Evolutionary conservation across 2,888 invertebrate genomes (phyloP).

Genomic region (Helicoverpa assulta): DNA sequence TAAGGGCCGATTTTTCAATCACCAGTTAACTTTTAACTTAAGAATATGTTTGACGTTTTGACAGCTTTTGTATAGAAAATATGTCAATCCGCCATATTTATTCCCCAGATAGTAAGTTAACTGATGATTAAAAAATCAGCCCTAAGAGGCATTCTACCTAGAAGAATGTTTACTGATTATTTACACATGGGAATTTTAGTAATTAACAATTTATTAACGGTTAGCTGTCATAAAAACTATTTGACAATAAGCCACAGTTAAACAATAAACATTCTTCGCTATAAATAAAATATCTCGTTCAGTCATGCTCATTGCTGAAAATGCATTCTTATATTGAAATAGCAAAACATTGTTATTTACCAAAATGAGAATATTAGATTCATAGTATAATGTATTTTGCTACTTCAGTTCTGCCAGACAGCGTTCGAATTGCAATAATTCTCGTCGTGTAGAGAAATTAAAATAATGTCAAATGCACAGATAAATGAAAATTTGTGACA

Average conservation of each 20-base stretch:
- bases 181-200: neutral
- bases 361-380: neutral
- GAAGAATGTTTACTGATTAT: constrained; percentile 26
- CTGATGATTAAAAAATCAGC: too few species aligned
- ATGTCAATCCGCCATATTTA: neutral
- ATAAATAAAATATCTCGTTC: constrained; percentile 54
- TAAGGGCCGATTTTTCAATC: too few species aligned
- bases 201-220: neutral
- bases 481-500: constrained; percentile 19
- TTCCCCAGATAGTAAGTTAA: too few species aligned
- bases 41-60: too few species aligned
- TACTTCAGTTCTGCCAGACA: constrained; percentile 39
- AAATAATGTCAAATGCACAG: constrained; percentile 26
- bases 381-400: constrained; percentile 32
- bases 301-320: constrained; percentile 78
- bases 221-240: neutral
- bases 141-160: neutral
- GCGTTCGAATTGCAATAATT: constrained; percentile 41
- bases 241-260: neutral
- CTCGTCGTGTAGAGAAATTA: constrained; percentile 53
- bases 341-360: constrained; percentile 45
- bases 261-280: constrained; percentile 60
- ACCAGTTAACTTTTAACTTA: too few species aligned
- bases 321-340: constrained; percentile 53
- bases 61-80: neutral